These are phyloP conservation scores for Psittacus erithacus DNA, from an alignment of 2,113 vertebrate species.

Conservation along the genomic window DNA sequence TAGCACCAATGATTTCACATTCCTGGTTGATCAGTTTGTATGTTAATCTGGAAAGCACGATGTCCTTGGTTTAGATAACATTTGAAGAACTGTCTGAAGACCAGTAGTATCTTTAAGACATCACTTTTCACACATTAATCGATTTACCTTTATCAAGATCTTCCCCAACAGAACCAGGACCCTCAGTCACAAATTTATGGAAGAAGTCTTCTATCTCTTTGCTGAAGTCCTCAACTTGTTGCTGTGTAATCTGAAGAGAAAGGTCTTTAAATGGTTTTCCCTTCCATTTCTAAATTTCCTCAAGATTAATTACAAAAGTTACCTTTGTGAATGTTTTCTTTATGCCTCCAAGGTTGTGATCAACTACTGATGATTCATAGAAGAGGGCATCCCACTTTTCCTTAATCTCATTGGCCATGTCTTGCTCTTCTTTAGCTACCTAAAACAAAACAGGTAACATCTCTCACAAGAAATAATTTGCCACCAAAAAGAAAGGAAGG, in stretches of 20 bases:
- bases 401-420: conserved; percentile 70
- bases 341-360: conserved; percentile 79
- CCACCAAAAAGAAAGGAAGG: background rate
- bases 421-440: conserved; percentile 80
- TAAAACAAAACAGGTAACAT: conserved; percentile 42
- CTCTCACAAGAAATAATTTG: background rate
- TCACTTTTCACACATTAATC: background rate
- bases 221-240: conserved; percentile 77
- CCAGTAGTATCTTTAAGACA: background rate
- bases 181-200: conserved; percentile 79
- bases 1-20: background rate
- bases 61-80: background rate
- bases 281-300: background rate
- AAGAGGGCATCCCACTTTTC: conserved; percentile 82
- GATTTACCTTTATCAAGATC: conserved; percentile 88
- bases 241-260: conserved; percentile 81
- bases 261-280: background rate
- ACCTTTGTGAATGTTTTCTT: conserved; percentile 90
- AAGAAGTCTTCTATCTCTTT: conserved; percentile 80
- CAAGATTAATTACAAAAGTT: background rate
- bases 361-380: conserved; percentile 77
- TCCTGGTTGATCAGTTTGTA: background rate
- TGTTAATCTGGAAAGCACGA: background rate
- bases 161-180: conserved; percentile 89
- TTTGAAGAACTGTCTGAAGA: background rate